Percentiles rank a stretch among this genome's conserved stretches.
Conservation (phyloP, 2,888 invertebrate genomes). For the Idaea straminata region DNA sequence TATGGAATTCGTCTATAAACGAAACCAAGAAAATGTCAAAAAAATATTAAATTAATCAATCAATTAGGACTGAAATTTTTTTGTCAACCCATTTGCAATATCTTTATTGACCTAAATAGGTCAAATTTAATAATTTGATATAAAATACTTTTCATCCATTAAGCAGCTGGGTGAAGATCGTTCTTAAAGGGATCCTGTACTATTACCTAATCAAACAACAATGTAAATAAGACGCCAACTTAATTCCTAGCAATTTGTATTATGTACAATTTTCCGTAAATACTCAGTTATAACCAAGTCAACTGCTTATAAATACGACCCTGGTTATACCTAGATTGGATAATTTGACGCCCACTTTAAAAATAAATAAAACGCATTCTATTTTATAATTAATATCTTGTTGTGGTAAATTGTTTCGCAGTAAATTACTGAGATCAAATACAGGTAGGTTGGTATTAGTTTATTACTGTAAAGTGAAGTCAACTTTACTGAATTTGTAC, state of each 20-base stretch:
- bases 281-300: constrained; percentile 40
- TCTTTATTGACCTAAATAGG: too few species aligned
- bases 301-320: constrained; percentile 40
- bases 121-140: too few species aligned
- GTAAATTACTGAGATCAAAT: not conserved
- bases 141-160: too few species aligned
- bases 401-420: not conserved
- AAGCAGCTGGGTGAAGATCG: too few species aligned
- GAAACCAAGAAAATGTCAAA: too few species aligned
- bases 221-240: not conserved
- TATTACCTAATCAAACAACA: not conserved
- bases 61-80: too few species aligned
- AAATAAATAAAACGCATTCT: constrained; percentile 12
- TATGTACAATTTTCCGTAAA: constrained; percentile 31
- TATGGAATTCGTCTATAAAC: too few species aligned
- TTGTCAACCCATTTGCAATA: too few species aligned
- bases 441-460: not conserved
- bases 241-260: constrained; percentile 20
- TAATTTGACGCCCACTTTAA: constrained; percentile 41
- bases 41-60: too few species aligned
- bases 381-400: constrained; percentile 3
- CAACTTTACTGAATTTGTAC: too few species aligned
- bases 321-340: constrained; percentile 37
- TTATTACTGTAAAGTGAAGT: too few species aligned
- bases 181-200: too few species aligned